Evolutionary conservation across 2,797 vertebrate genomes (phyloP).

Genomic region (Alosa sapidissima): DNA sequence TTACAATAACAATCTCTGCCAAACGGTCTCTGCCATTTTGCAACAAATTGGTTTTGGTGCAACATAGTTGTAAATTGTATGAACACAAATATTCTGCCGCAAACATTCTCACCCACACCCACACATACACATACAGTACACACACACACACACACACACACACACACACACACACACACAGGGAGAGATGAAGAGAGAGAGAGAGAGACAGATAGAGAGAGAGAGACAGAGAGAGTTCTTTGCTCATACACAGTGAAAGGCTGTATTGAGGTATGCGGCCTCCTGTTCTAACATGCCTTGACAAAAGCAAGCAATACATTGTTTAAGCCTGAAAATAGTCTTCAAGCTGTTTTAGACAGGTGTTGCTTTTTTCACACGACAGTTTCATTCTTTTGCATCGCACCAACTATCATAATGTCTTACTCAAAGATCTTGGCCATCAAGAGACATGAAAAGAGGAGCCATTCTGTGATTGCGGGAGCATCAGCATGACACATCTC

Average conservation of each 20-base stretch:
- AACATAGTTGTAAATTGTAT: background rate
- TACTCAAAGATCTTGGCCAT: background rate
- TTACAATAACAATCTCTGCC: background rate
- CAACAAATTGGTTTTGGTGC: background rate
- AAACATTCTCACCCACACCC: background rate
- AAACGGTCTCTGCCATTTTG: background rate
- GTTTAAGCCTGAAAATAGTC: constrained; percentile 54
- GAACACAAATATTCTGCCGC: background rate
- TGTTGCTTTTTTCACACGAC: constrained; percentile 41
- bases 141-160: background rate
- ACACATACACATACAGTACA: background rate
- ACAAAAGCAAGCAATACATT: constrained; percentile 57
- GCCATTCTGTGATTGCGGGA: background rate
- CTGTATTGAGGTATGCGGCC: constrained; percentile 48
- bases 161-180: background rate
- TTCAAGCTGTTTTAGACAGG: constrained; percentile 49
- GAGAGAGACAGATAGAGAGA: background rate
- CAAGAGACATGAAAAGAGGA: background rate
- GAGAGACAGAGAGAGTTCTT: background rate
- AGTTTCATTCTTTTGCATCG: constrained; percentile 23
- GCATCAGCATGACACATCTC: background rate
- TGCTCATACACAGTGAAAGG: constrained; percentile 44
- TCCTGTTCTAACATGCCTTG: constrained; percentile 65
- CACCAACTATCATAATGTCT: background rate
- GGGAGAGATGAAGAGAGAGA: too few relatives aligned